These are phyloP conservation scores for Heliconius eleuchia DNA, from an alignment of 1,140 invertebrate species.

Conservation along the genomic window DNA sequence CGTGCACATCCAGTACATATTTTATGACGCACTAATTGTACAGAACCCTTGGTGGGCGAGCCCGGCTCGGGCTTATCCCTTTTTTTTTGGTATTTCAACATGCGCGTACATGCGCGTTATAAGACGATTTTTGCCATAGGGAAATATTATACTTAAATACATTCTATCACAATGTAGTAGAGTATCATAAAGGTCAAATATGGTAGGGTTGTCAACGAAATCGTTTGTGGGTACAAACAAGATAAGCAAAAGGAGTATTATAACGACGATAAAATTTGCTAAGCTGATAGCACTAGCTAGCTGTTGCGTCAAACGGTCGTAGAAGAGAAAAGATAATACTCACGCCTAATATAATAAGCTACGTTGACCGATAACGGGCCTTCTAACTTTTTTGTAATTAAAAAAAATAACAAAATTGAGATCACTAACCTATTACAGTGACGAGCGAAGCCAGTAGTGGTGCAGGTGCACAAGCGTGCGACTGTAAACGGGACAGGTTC, in stretches of 20 bases:
- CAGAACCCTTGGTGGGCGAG: too few species aligned
- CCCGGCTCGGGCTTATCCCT: too few species aligned
- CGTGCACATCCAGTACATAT: too few species aligned
- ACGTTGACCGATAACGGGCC: background rate
- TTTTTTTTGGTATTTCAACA: too few species aligned
- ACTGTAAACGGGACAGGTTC: too few species aligned
- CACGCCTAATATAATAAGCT: conserved; percentile 5
- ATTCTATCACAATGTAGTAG: background rate
- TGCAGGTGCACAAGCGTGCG: too few species aligned
- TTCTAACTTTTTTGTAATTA: background rate
- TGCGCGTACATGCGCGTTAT: too few species aligned
- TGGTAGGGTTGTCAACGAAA: background rate
- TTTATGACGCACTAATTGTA: too few species aligned
- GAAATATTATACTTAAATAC: background rate
- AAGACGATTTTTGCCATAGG: too few species aligned
- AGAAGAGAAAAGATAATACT: conserved; percentile 4
- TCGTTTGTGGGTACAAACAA: background rate
- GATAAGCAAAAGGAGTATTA: background rate
- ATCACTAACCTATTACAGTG: background rate
- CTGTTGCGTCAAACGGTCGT: conserved; percentile 3
- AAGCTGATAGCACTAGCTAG: conserved; percentile 9
- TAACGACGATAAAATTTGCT: background rate
- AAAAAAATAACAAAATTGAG: background rate
- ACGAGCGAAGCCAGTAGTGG: too few species aligned
- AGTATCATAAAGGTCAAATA: background rate